phyloP scores from a whole-genome alignment of 2,888 invertebrate species.

The Cheilosia variabilis region DNA sequence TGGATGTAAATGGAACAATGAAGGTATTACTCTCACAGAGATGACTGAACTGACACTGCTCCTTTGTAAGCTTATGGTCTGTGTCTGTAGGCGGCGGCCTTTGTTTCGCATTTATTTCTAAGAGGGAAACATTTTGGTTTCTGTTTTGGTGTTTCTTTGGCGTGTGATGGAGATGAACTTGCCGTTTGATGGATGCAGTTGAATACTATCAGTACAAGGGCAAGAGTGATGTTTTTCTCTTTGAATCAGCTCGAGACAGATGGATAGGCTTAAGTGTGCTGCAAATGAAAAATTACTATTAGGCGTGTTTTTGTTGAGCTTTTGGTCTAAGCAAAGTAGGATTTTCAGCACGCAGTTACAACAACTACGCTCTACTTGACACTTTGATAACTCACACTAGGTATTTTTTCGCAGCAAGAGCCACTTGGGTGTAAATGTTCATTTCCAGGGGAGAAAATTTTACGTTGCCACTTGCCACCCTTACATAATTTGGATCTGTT shows the following conservation, averaged over 20 bases:
- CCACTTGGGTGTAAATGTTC: no score
- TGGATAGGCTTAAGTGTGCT: not conserved
- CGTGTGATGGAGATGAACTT: slow-evolving; percentile 27
- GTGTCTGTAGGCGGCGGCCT: slow-evolving; percentile 33
- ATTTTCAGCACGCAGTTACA: no score
- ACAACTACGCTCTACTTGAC: no score
- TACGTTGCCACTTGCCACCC: no score
- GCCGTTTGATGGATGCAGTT: slow-evolving; percentile 64
- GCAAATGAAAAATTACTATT: not conserved
- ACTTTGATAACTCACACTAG: no score
- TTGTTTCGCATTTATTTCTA: slow-evolving; percentile 56
- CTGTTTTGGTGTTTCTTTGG: not conserved
- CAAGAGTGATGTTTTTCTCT: slow-evolving; percentile 6
- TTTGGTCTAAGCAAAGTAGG: no score
- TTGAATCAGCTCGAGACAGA: not conserved
- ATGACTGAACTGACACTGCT: slow-evolving; percentile 52
- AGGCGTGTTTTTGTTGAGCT: no score
- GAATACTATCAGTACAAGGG: slow-evolving; percentile 60
- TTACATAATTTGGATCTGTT: no score
- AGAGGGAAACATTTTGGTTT: slow-evolving; percentile 1
- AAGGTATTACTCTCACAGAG: slow-evolving; percentile 51
- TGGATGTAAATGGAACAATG: slow-evolving; percentile 54
- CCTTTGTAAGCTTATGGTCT: slow-evolving; percentile 46
- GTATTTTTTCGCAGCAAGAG: no score
- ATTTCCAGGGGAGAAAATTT: no score